These are phyloP conservation scores for Ernsta delagoae DNA, from an alignment of 2,888 invertebrate genomes.

Conservation along the genomic window DNA sequence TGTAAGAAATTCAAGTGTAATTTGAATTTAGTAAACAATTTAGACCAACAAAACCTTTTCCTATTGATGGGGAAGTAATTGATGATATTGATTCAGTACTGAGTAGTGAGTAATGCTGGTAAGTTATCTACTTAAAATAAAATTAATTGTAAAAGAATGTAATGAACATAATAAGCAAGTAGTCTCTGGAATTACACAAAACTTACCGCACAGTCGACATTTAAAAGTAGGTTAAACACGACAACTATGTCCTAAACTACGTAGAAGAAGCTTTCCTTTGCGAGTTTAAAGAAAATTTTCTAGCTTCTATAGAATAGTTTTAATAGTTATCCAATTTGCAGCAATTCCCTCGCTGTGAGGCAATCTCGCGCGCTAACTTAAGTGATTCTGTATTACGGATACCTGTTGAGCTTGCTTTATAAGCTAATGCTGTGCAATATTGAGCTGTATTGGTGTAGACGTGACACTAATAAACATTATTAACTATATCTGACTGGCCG, in stretches of 20 bases:
- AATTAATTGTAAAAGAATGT: no score
- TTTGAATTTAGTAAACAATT: no score
- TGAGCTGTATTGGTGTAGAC: conserved; percentile 6
- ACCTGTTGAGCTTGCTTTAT: conserved; percentile 30
- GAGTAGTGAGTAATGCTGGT: no score
- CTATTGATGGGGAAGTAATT: no score
- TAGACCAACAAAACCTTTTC: no score
- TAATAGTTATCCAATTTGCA: conserved; percentile 34
- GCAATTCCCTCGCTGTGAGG: conserved; percentile 28
- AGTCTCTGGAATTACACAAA: neutral
- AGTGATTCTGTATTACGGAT: conserved; percentile 31
- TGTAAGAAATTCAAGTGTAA: no score
- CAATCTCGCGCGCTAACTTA: conserved; percentile 32
- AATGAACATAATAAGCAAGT: no score
- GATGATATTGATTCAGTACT: no score
- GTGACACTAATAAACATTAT: neutral
- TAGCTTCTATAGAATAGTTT: conserved; percentile 22
- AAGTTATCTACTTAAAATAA: no score
- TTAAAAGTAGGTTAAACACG: conserved; percentile 2
- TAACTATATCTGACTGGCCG: neutral
- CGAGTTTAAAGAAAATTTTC: conserved; percentile 21
- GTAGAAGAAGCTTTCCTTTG: conserved; percentile 9
- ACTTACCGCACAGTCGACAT: neutral
- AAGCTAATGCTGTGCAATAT: conserved; percentile 9
- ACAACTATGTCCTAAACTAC: neutral